These are phyloP conservation scores for Parnassius apollo DNA, from an alignment of 2,888 invertebrate species.

Conservation along the genomic window DNA sequence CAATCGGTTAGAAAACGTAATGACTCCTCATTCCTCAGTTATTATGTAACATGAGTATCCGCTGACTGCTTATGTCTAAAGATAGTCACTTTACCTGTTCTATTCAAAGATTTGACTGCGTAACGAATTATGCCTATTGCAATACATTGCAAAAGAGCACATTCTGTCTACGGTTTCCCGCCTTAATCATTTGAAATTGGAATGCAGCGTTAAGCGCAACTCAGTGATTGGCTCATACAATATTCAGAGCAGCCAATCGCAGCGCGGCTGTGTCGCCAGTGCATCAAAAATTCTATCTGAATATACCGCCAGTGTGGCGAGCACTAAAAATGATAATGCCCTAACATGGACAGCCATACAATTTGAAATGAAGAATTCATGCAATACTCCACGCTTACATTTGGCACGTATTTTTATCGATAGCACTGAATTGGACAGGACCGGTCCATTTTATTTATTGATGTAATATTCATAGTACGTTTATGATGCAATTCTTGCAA, in stretches of 20 bases:
- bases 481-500: constrained; percentile 43
- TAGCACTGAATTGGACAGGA: constrained; percentile 61
- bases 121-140: constrained; percentile 32
- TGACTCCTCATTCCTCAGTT: constrained; percentile 26
- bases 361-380: constrained; percentile 80
- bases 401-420: constrained; percentile 75
- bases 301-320: constrained; percentile 76
- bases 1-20: constrained; percentile 25
- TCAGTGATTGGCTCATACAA: constrained; percentile 80
- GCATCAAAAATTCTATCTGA: constrained; percentile 83
- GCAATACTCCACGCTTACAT: constrained; percentile 69
- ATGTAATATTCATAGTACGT: constrained; percentile 43
- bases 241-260: constrained; percentile 78
- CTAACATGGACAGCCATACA: constrained; percentile 76
- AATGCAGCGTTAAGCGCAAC: constrained; percentile 78
- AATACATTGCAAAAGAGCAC: constrained; percentile 60
- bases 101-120: constrained; percentile 35
- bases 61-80: constrained; percentile 27
- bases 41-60: constrained; percentile 30
- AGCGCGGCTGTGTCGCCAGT: constrained; percentile 78
- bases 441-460: constrained; percentile 71
- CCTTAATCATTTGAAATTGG: constrained; percentile 78
- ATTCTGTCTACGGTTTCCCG: constrained; percentile 71
- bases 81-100: constrained; percentile 25
- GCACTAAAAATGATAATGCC: constrained; percentile 82